These are phyloP conservation scores for Drosophila infuscata DNA, from an alignment of 2,888 invertebrate genomes.

Conservation along the genomic window DNA sequence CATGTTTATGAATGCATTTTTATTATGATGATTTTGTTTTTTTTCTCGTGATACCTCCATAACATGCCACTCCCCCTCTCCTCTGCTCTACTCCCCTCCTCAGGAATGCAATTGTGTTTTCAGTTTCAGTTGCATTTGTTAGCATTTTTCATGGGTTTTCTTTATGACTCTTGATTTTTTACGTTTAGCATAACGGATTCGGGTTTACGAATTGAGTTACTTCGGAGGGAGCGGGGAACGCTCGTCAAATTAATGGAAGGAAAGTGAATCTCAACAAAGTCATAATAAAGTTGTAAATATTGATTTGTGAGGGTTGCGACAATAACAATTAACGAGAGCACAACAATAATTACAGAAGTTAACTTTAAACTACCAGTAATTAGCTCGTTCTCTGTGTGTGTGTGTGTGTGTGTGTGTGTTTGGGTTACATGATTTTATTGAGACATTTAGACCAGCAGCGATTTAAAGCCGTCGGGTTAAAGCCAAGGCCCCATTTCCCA, in stretches of 20 bases:
- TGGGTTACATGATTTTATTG: constrained; percentile 49
- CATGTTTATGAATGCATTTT: constrained; percentile 82
- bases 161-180: constrained; percentile 65
- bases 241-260: not conserved
- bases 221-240: not conserved
- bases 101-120: constrained; percentile 24
- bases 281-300: constrained; percentile 71
- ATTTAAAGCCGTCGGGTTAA: constrained; percentile 54
- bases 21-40: constrained; percentile 64
- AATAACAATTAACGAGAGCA: constrained; percentile 42
- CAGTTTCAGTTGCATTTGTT: constrained; percentile 43
- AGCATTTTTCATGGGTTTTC: constrained; percentile 54
- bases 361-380: constrained; percentile 39
- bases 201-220: constrained; percentile 13
- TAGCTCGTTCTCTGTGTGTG: constrained; percentile 17
- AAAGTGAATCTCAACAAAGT: constrained; percentile 42
- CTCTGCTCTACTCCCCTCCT: not conserved
- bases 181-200: constrained; percentile 8
- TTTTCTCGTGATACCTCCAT: constrained; percentile 5
- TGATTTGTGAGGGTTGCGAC: constrained; percentile 55
- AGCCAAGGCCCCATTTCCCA: constrained; percentile 34
- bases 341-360: constrained; percentile 18
- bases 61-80: not conserved
- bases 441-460: constrained; percentile 46
- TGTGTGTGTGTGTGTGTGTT: constrained; percentile 4